Percentiles rank a stretch among this genome's conserved stretches.
phyloP scores from a whole-genome alignment of 2,888 invertebrate genomes.

The Drosophila infuscata region DNA sequence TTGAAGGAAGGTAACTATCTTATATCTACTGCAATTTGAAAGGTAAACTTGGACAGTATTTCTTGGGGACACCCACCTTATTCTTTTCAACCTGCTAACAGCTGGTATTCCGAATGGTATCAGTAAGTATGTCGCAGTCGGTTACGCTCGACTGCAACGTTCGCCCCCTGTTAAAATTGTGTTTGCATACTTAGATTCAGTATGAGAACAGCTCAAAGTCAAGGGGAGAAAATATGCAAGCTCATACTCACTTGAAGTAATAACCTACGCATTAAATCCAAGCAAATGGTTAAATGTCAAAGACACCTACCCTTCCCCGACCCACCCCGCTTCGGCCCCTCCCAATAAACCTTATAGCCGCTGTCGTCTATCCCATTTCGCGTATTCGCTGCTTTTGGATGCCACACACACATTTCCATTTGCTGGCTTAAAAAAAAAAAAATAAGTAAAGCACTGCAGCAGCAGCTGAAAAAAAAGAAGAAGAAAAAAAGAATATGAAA shows the following conservation, averaged over 20 bases:
- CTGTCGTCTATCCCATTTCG: too few relatives aligned
- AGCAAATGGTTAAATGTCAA: conserved; percentile 13
- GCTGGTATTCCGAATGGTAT: too few relatives aligned
- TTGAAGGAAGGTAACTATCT: too few relatives aligned
- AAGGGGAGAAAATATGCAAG: neutral
- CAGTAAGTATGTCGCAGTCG: too few relatives aligned
- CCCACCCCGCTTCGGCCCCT: too few relatives aligned
- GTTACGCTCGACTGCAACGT: too few relatives aligned
- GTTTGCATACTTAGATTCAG: neutral
- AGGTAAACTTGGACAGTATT: too few relatives aligned
- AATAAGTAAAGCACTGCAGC: conserved; percentile 6
- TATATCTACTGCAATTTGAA: too few relatives aligned
- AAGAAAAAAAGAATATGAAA: conserved; percentile 50
- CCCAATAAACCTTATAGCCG: neutral
- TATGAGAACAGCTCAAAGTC: neutral
- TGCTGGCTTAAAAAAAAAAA: conserved; percentile 3
- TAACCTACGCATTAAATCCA: neutral
- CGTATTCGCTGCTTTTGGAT: neutral
- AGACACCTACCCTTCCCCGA: neutral
- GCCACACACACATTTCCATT: neutral
- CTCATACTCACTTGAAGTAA: neutral
- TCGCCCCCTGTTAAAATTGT: neutral
- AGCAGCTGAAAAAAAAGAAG: neutral
- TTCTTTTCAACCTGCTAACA: too few relatives aligned
- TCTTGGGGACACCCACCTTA: too few relatives aligned